Base-by-base conservation (phyloP, 2,888 invertebrate genomes). In the Polymixis lichenea region DNA sequence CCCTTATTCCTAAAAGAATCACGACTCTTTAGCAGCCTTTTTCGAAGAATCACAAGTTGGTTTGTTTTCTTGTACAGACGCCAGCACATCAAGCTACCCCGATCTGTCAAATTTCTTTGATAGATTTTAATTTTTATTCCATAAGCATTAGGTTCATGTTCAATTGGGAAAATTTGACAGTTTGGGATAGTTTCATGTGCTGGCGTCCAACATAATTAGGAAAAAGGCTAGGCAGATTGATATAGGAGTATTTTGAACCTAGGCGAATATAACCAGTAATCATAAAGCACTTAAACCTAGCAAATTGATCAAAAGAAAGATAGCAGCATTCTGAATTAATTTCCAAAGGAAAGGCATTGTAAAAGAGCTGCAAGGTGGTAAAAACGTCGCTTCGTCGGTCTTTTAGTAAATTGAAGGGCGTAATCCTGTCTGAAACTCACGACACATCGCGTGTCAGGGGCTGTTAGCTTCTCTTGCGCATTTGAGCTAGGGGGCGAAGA, bases 391-490 rank as follows among this genome's bases (percentile, higher is more conserved):
- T 46, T 46, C 43, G 67, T 51, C 25, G 9, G 25, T 60, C 43
- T 82, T 82, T 82, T 71, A 78, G 60, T 64, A 56, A n/a, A 70
- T 82, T 78, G 55, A 67, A 78, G 67, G 83, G 62, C 68, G 74
- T 62, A 75, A 79, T 82, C 65, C 68, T 70, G 60, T 56, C 72
- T 77, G 75, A 51, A 82, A 60, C 73, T 73, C 81, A 82, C 81
- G 87, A 67, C 69, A 87, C 58, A 80, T 87, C 71, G 87, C 87
- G 86, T 87, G 87, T 32, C 71, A 11, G 5, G 19, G 9, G 68
- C 58, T 70, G 75, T 83, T 81, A 82, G 74, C 70, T 58, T 32
- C 58, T 38, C 55, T 55, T 75, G 70, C 15, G 22, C 66, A 53
- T 82, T 74, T 82, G 28, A 67, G 46, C 70, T 60, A 13, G 7